phyloP scores from a whole-genome alignment of 2,888 invertebrate genomes.

The Caenorhabditis imperialis region DNA sequence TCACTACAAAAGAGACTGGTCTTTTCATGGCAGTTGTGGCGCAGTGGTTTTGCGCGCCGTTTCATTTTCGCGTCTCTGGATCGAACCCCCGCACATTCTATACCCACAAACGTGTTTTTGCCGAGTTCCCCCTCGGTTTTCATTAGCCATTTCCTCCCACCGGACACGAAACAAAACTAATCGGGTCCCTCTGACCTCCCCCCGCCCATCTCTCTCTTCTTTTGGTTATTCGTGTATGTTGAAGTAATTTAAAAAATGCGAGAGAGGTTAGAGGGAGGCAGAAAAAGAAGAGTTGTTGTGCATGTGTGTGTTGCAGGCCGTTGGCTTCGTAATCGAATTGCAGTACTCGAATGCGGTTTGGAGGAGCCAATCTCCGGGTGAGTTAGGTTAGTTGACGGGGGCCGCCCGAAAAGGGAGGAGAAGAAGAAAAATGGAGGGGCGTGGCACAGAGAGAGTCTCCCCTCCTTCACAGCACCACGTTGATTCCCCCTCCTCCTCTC shows the following conservation, averaged over 20 bases:
- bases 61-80: too few relatives aligned
- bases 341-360: conserved; percentile 58
- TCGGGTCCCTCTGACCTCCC: conserved; percentile 13
- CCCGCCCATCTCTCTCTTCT: conserved; percentile 15
- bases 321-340: conserved; percentile 61
- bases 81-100: too few relatives aligned
- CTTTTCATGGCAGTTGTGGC: too few relatives aligned
- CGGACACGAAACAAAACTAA: conserved; percentile 7
- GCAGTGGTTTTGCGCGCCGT: too few relatives aligned
- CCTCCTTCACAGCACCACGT: too few relatives aligned
- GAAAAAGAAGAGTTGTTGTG: not conserved
- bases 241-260: conserved; percentile 24
- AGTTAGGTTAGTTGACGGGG: conserved; percentile 16
- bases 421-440: conserved; percentile 14
- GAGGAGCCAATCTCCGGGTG: conserved; percentile 58
- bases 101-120: too few relatives aligned
- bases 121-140: not conserved
- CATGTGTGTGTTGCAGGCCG: conserved; percentile 49
- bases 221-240: conserved; percentile 23
- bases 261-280: conserved; percentile 8
- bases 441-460: conserved; percentile 19
- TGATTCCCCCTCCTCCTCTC: not conserved
- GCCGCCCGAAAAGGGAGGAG: conserved; percentile 4
- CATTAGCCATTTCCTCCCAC: conserved; percentile 4
- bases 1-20: too few relatives aligned